phyloP scores from a whole-genome alignment of 2,113 vertebrate species.

The Triplophysa siluroides region DNA sequence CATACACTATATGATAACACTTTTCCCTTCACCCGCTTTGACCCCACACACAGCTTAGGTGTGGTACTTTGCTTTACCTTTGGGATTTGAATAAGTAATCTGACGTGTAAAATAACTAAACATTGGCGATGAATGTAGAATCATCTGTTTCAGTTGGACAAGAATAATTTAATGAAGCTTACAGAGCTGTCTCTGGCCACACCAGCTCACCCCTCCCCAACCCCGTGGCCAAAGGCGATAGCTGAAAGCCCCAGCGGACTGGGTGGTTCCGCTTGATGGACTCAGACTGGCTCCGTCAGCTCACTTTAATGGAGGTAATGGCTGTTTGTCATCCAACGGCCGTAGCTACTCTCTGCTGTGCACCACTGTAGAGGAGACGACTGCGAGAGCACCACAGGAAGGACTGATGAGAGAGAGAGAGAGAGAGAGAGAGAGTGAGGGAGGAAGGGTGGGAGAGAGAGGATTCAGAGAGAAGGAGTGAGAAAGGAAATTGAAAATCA shows the following conservation, averaged over 20 bases:
- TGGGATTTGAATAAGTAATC: not conserved
- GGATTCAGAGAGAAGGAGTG: slow-evolving; percentile 40
- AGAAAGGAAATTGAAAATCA: slow-evolving; percentile 63
- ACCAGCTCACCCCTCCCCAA: not conserved
- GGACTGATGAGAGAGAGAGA: slow-evolving; percentile 37
- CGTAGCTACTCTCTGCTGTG: slow-evolving; percentile 42
- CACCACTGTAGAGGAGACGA: slow-evolving; percentile 44
- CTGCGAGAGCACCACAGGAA: slow-evolving; percentile 47
- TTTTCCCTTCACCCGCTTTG: not conserved
- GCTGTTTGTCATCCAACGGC: slow-evolving; percentile 55
- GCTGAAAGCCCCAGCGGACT: slow-evolving; percentile 54
- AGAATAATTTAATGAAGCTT: slow-evolving; percentile 11
- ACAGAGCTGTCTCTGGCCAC: slow-evolving; percentile 22
- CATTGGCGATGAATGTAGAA: not conserved
- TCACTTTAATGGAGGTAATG: slow-evolving; percentile 58
- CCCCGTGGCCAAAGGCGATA: slow-evolving; percentile 25
- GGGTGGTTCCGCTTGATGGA: slow-evolving; percentile 49
- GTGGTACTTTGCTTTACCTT: not conserved
- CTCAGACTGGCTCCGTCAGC: slow-evolving; percentile 47
- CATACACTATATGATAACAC: too few relatives aligned
- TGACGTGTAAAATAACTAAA: not conserved
- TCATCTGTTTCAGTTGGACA: slow-evolving; percentile 2
- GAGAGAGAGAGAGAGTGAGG: slow-evolving; percentile 55
- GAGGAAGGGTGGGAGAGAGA: slow-evolving; percentile 62
- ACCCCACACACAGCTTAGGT: not conserved